Conservation (phyloP, 1,140 invertebrate genomes). For the Brachionus rubens region DNA sequence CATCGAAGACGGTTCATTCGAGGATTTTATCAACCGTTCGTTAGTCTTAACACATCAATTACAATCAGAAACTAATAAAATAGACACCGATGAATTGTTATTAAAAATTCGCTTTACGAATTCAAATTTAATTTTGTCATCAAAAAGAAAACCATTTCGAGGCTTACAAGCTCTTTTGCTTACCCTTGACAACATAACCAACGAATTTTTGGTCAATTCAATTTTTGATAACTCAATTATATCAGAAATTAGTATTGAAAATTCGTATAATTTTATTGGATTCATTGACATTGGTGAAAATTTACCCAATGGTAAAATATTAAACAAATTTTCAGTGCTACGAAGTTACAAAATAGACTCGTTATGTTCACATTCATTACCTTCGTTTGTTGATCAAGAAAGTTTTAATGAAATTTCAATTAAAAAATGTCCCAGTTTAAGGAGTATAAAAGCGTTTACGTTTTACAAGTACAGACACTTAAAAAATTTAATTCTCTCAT, state of each 20-base stretch:
- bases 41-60: not conserved
- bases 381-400: conserved; percentile 34
- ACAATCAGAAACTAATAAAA: not conserved
- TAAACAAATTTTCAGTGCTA: not conserved
- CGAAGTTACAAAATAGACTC: conserved; percentile 34
- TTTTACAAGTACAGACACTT: conserved; percentile 33
- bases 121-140: conserved; percentile 1
- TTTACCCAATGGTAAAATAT: conserved; percentile 28
- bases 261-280: conserved; percentile 35
- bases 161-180: not conserved
- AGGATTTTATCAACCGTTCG: conserved; percentile 4
- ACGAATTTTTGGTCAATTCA: conserved; percentile 32
- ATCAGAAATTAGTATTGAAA: conserved; percentile 15
- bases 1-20: conserved; percentile 22
- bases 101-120: conserved; percentile 37
- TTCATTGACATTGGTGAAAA: conserved; percentile 6
- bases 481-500: conserved; percentile 4
- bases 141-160: conserved; percentile 16
- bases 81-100: not conserved
- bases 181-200: not conserved
- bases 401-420: conserved; percentile 29
- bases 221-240: not conserved
- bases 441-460: not conserved
- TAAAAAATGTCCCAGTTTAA: conserved; percentile 25
- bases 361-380: conserved; percentile 41